Base-by-base conservation (phyloP, 1,140 invertebrate genomes). In the Paraescarpia echinospica region DNA sequence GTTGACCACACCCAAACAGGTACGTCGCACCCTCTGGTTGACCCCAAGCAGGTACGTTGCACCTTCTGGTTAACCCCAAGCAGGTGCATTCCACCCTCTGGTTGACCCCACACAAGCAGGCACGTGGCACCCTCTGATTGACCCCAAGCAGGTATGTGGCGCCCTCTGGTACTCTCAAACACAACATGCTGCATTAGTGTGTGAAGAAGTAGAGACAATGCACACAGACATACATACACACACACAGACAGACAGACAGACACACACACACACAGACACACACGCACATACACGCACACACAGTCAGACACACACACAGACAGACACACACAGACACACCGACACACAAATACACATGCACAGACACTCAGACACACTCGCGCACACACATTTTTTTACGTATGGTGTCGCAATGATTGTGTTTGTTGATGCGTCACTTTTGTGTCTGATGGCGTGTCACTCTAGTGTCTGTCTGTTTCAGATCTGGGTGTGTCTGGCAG, bases 401-500 rank as follows among this genome's bases (percentile, higher is more conserved):
- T 41, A 12, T 77, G 22, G 59, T 77, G 59, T 77, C 22, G 18
- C 27, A 77, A 18, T 77, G 0, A 77, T 1, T 77, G 59, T 4
- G 59, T 4, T 77, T 77, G 59, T 6, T 77, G 2, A 77, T 27
- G 22, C 22, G 59, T 77, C 59, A 77, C 0, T 77, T 0, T 77
- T 31, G 59, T 77, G 59, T 77, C 22, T 77, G 59, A 18, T 77
- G 59, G 22, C 27, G 22, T 27, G 59, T 77, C 59, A 77, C 27
- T 77, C 8, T 77, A 77, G 41, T 34, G 34, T 92, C 92, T 93
- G 18, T 94, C 33, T 91, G 91, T 94, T 95, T 92, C 94, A 96
- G 96, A 99, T 99, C 94, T 99, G 99, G 99, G 97, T 98, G 94
- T 99, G 98, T 96, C 96, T 99, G 90, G 98, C 98, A 27, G 98